These are phyloP conservation scores for Macropus fuliginosus DNA, from an alignment of 2,797 vertebrate genomes.

Conservation along the genomic window DNA sequence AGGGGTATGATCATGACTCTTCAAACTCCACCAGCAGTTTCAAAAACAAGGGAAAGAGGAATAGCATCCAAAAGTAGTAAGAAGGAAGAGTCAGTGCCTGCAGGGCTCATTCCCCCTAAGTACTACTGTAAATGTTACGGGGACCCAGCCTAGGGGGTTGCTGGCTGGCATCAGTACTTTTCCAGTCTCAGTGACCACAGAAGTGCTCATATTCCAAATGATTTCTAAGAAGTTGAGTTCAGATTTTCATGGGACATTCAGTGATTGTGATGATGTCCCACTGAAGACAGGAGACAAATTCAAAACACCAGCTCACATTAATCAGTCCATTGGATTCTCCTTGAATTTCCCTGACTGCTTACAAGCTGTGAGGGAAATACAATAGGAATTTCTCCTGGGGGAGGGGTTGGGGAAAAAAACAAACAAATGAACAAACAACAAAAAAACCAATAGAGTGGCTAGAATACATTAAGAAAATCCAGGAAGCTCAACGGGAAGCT, in stretches of 20 bases:
- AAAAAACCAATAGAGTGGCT: slow-evolving; percentile 86
- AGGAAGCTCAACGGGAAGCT: slow-evolving; percentile 87
- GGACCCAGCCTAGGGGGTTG: neutral
- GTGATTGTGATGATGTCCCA: slow-evolving; percentile 97
- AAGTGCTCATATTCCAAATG: slow-evolving; percentile 93
- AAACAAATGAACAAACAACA: neutral
- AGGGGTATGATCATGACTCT: neutral
- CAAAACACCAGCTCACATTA: slow-evolving; percentile 95
- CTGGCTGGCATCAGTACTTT: neutral
- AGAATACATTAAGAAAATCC: slow-evolving; percentile 88
- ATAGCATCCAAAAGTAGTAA: neutral
- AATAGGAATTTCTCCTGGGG: slow-evolving; percentile 90
- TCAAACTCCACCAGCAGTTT: neutral
- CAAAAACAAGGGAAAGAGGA: neutral
- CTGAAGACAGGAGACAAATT: slow-evolving; percentile 98
- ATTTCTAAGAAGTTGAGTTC: slow-evolving; percentile 97
- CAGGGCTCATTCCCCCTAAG: neutral
- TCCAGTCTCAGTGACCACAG: neutral
- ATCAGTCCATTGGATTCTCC: slow-evolving; percentile 94
- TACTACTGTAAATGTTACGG: neutral
- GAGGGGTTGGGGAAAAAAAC: slow-evolving; percentile 85
- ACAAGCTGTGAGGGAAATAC: slow-evolving; percentile 88
- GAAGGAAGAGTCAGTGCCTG: neutral
- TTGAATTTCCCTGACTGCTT: slow-evolving; percentile 87
- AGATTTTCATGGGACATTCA: slow-evolving; percentile 94